Base-by-base conservation (phyloP, 92 coral and sea anemone genomes). In the Epizoanthus illoricatus region DNA sequence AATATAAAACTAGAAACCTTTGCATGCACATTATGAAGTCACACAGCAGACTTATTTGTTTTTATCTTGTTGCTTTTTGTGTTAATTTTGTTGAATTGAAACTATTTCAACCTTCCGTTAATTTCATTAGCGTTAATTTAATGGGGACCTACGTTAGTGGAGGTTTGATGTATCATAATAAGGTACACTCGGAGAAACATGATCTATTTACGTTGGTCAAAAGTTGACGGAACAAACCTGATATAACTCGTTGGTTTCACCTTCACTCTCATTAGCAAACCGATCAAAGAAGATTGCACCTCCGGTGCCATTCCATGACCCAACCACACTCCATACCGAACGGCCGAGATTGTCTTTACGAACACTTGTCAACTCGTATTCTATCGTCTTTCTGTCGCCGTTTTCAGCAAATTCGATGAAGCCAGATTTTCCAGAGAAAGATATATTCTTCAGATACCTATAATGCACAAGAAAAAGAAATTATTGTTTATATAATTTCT, bases 361-460 rank as follows among this genome's bases (percentile, higher is more conserved):
- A 21, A 2, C 33, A 12, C 39, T 10, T 66, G 39, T 41, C 43
- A 66, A 66, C 4, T 66, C 17, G 15, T 66, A 66, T 66, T 66
- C 71, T 41, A 66, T 66, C n/a, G 71, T 20, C 43, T 28, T 66
- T 66, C 71, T 66, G 71, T 66, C 71, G 5, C 71, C 71, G 42
- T 66, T 66, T 66, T 66, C 71, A 33, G 33, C 71, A 13, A 66
- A 66, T 66, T 66, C 71, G 39, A 66, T 28, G 71, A 66, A 0
- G 71, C 71, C 71, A 66, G 71, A 66, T 12, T 66, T 66, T 33
- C 71, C 71, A n/a, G 9, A 7, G 19, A 33, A 66, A 16, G 43
- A 24, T 28, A 33, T 2, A 10, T 36, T 66, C 43, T 66, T 66
- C 19, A 66, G 71, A 33, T 7, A 11, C 71, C 71, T 66, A n/a